phyloP scores from a whole-genome alignment of 2,888 invertebrate species.

The Drosophila falleni region DNA sequence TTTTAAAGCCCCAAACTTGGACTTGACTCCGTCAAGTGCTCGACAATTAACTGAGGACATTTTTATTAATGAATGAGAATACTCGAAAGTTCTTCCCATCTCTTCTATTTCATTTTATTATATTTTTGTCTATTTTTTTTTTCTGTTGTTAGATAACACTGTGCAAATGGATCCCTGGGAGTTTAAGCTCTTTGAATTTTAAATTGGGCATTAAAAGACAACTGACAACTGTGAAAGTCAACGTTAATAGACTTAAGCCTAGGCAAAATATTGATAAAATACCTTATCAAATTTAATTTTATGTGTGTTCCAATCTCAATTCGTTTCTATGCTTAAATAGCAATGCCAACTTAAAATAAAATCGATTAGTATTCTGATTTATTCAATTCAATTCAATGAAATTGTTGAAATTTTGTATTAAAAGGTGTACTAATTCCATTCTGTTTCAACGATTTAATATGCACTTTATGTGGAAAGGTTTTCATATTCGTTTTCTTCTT shows the following conservation, averaged over 20 bases:
- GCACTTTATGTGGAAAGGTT: not conserved
- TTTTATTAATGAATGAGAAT: constrained; percentile 45
- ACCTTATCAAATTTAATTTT: not conserved
- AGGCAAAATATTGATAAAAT: not conserved
- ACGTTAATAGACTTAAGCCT: constrained; percentile 1
- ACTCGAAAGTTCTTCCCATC: not conserved
- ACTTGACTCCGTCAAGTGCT: constrained; percentile 30
- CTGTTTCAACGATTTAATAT: not conserved
- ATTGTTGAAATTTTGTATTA: not conserved
- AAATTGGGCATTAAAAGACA: constrained; percentile 8
- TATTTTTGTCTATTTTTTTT: not conserved
- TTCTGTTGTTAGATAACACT: not conserved
- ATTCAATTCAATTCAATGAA: too few relatives aligned
- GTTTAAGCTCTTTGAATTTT: not conserved
- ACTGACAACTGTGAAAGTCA: constrained; percentile 1
- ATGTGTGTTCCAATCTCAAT: not conserved
- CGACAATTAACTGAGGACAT: constrained; percentile 58
- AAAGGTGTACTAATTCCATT: not conserved
- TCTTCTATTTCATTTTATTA: not conserved
- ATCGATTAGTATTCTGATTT: not conserved
- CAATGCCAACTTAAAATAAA: not conserved
- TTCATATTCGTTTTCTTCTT: not conserved
- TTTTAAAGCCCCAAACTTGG: constrained; percentile 42
- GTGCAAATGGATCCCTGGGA: constrained; percentile 3
- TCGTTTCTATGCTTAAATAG: not conserved